Percentiles rank a stretch among this genome's conserved stretches.
Evolutionary conservation across 2,113 vertebrate species (phyloP).

Genomic region (Rousettus leschenaultii): DNA sequence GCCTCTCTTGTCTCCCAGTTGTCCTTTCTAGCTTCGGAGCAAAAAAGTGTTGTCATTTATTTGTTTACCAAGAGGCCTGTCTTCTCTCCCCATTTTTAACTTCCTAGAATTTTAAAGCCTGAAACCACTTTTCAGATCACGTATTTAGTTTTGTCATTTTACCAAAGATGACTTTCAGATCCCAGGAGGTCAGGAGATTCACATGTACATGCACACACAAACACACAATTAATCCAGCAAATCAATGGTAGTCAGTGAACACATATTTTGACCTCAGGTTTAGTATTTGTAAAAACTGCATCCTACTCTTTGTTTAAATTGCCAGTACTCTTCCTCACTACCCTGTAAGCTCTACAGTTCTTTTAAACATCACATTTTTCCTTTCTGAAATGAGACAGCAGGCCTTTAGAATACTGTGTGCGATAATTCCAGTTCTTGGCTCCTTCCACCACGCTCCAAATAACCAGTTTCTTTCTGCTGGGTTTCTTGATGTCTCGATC

Average conservation of each 20-base stretch:
- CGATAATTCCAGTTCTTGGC: neutral
- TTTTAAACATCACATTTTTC: neutral
- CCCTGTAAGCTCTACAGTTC: neutral
- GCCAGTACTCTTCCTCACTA: neutral
- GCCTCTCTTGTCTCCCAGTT: neutral
- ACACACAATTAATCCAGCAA: neutral
- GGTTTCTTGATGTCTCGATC: neutral
- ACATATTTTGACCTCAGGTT: neutral
- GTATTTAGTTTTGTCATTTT: neutral
- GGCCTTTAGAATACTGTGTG: neutral
- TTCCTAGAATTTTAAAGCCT: slow-evolving; percentile 26
- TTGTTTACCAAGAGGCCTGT: neutral
- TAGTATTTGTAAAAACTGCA: neutral
- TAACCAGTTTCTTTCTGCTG: neutral
- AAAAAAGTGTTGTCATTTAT: slow-evolving; percentile 10
- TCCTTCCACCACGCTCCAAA: neutral
- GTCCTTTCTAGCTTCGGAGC: neutral
- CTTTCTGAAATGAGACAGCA: neutral
- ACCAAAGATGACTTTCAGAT: neutral
- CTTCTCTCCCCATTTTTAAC: neutral
- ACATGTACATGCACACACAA: fast-evolving
- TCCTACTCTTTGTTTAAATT: neutral
- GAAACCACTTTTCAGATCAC: neutral
- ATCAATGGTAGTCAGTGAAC: neutral
- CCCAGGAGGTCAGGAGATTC: neutral